Conservation (phyloP, 2,888 invertebrate genomes). For the Netelia fuscicornis region DNA sequence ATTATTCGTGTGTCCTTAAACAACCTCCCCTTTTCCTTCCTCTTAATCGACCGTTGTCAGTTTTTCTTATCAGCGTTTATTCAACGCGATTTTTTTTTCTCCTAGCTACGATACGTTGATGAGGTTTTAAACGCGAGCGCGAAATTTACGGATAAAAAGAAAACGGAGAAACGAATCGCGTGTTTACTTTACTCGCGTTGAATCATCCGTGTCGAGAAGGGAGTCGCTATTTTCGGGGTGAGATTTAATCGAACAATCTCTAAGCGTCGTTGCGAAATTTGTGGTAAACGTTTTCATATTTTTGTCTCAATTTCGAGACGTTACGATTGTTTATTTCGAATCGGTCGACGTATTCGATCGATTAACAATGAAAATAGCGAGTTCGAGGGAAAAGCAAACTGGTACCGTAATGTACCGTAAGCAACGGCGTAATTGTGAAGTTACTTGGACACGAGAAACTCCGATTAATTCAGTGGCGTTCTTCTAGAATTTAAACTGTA, state of each 20-base stretch:
- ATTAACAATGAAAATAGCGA: background rate
- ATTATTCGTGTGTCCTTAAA: too few relatives aligned
- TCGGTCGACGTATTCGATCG: too few relatives aligned
- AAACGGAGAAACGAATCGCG: conserved; percentile 11
- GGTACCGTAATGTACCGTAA: too few relatives aligned
- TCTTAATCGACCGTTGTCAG: conserved; percentile 17
- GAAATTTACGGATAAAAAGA: background rate
- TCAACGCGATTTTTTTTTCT: conserved; percentile 13
- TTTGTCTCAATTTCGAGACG: too few relatives aligned
- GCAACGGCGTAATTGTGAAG: too few relatives aligned
- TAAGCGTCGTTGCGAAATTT: too few relatives aligned
- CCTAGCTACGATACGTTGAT: conserved; percentile 4
- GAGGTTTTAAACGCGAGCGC: conserved; percentile 38
- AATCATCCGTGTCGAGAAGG: background rate
- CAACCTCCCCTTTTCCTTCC: background rate
- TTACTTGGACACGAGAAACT: background rate
- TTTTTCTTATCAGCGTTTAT: conserved; percentile 19
- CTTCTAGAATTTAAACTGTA: conserved; percentile 1
- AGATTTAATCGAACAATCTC: too few relatives aligned
- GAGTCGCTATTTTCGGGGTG: too few relatives aligned
- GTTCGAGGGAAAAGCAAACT: background rate
- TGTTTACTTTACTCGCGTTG: conserved; percentile 1
- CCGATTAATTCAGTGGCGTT: background rate
- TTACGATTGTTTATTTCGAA: too few relatives aligned
- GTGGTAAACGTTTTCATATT: too few relatives aligned